Conservation (phyloP, 1,140 invertebrate species). For the Parapsyche elsis region DNA sequence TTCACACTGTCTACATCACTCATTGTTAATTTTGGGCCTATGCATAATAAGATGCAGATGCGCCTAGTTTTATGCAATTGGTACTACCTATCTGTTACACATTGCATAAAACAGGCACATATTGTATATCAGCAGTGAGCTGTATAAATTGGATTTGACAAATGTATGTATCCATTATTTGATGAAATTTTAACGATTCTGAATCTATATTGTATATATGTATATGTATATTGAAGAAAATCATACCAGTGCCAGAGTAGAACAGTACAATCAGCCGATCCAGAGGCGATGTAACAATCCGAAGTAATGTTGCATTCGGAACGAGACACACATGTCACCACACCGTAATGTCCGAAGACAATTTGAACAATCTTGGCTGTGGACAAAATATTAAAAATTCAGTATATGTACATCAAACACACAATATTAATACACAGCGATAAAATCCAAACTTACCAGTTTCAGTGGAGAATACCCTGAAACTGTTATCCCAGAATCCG, state of each 20-base stretch:
- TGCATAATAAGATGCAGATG: too few relatives aligned
- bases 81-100: too few relatives aligned
- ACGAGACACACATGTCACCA: constrained; percentile 95
- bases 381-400: constrained; percentile 57
- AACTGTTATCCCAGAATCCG: constrained; percentile 99
- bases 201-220: too few relatives aligned
- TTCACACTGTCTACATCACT: too few relatives aligned
- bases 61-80: too few relatives aligned
- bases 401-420: background rate
- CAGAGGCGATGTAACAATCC: constrained; percentile 98
- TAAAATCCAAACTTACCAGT: constrained; percentile 75
- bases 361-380: constrained; percentile 97
- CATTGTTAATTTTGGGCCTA: too few relatives aligned
- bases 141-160: too few relatives aligned
- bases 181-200: too few relatives aligned
- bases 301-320: constrained; percentile 99
- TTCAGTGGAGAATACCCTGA: constrained; percentile 96
- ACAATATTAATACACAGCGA: constrained; percentile 15
- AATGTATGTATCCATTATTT: too few relatives aligned
- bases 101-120: too few relatives aligned
- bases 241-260: constrained; percentile 97
- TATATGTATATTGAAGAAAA: background rate
- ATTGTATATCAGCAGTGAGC: too few relatives aligned
- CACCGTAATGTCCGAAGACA: constrained; percentile 98
- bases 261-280: constrained; percentile 97